A percentile compares a stretch with the other conserved stretches of the same genome.
phyloP scores from a whole-genome alignment of 92 coral and sea anemone genomes.

The Actinostola sp. region DNA sequence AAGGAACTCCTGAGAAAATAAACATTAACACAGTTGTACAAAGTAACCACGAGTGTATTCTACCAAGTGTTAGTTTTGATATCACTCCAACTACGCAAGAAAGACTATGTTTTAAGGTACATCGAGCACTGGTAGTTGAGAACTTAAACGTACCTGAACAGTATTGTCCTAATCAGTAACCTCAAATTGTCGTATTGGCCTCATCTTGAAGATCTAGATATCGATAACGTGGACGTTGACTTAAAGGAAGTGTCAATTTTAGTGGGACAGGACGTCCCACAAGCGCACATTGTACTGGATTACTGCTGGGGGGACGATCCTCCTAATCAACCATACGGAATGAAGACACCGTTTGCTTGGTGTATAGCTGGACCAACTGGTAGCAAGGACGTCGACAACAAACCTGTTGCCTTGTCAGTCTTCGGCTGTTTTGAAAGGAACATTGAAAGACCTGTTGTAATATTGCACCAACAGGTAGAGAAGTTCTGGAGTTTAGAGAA shows the following conservation, averaged over 20 bases:
- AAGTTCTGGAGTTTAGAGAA: conserved; percentile 55
- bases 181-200: conserved; percentile 50
- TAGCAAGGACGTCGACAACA: conserved; percentile 25
- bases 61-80: conserved; percentile 15
- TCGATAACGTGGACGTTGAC: conserved; percentile 28
- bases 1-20: conserved; percentile 25
- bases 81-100: conserved; percentile 7
- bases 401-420: conserved; percentile 49
- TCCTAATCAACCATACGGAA: conserved; percentile 54
- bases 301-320: conserved; percentile 59
- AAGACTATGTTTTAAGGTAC: conserved; percentile 30
- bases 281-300: conserved; percentile 57
- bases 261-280: conserved; percentile 64
- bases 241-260: conserved; percentile 45
- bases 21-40: conserved; percentile 29
- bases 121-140: conserved; percentile 43
- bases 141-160: conserved; percentile 34
- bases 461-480: conserved; percentile 46
- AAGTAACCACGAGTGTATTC: conserved; percentile 22
- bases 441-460: conserved; percentile 16
- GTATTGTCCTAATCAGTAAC: conserved; percentile 54
- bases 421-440: conserved; percentile 34
- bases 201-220: conserved; percentile 36
- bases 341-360: conserved; percentile 63
- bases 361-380: conserved; percentile 62